Conservation (phyloP, 2,113 vertebrate species). For the Mungos mungo region DNA sequence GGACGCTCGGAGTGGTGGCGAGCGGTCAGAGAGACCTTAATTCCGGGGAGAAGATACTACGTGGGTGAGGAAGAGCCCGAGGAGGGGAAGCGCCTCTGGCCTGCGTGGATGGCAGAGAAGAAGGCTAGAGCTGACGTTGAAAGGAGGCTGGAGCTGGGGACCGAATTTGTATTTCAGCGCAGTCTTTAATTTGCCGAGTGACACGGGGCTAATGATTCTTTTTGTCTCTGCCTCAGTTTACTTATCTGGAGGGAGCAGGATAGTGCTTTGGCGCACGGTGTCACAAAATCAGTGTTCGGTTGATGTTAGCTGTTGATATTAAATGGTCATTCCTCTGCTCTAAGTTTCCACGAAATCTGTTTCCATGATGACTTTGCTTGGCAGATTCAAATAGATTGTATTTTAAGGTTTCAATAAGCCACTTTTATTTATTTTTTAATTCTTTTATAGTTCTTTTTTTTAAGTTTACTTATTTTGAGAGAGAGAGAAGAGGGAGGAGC, state of each 20-base stretch:
- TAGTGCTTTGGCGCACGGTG: neutral
- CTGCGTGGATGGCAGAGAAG: neutral
- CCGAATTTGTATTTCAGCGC: neutral
- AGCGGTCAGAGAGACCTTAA: neutral
- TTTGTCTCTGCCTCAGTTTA: neutral
- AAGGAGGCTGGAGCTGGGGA: neutral
- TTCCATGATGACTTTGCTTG: neutral
- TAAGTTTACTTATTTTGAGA: no score
- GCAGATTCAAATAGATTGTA: neutral
- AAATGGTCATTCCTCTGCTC: neutral
- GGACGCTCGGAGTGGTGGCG: neutral
- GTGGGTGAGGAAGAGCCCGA: neutral
- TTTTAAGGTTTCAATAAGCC: neutral
- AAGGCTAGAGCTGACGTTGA: neutral
- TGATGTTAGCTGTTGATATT: neutral
- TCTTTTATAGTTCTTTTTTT: no score
- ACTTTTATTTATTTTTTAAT: no score
- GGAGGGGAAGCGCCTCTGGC: neutral
- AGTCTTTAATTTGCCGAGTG: neutral
- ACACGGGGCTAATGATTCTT: no score
- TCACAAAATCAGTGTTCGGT: neutral
- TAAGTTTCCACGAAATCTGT: neutral
- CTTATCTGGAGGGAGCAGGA: neutral
- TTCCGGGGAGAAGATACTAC: neutral
- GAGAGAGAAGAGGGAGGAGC: no score